Evolutionary conservation across 2,113 vertebrate genomes (phyloP).

Genomic region (Nothobranchius kuhntae): DNA sequence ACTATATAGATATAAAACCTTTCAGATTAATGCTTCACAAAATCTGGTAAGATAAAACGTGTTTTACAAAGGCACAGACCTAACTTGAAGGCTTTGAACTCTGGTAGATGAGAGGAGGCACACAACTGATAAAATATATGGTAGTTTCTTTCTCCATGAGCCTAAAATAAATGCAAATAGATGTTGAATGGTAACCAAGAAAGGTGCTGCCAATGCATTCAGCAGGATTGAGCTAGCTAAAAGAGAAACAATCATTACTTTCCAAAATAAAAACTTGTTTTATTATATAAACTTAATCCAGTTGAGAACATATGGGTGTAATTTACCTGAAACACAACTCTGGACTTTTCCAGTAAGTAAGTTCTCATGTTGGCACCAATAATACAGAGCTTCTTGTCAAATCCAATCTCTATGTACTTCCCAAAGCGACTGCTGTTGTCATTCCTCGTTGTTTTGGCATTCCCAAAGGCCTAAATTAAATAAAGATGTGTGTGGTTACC

Average conservation of each 20-base stretch:
- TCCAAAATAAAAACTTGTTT: neutral
- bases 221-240: no score
- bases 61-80: slow-evolving; percentile 73
- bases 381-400: slow-evolving; percentile 89
- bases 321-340: slow-evolving; percentile 97
- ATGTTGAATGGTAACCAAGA: neutral
- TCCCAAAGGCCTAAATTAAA: slow-evolving; percentile 90
- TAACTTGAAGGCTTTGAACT: slow-evolving; percentile 90
- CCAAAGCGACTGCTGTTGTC: slow-evolving; percentile 99
- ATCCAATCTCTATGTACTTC: slow-evolving; percentile 97
- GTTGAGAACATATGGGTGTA: neutral
- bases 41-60: neutral
- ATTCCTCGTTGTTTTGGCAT: slow-evolving; percentile 97
- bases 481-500: neutral
- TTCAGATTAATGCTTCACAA: neutral
- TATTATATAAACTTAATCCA: neutral
- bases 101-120: slow-evolving; percentile 89
- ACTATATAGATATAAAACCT: neutral
- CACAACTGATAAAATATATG: slow-evolving; percentile 99
- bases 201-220: neutral
- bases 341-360: slow-evolving; percentile 95
- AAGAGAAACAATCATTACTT: neutral
- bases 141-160: slow-evolving; percentile 94
- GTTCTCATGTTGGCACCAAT: slow-evolving; percentile 97
- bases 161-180: slow-evolving; percentile 74